Evolutionary conservation across 1,140 invertebrate genomes (phyloP), one percentile per base, ranked within the genome.

Genomic region (Thalassaphorura encarpata): DNA sequence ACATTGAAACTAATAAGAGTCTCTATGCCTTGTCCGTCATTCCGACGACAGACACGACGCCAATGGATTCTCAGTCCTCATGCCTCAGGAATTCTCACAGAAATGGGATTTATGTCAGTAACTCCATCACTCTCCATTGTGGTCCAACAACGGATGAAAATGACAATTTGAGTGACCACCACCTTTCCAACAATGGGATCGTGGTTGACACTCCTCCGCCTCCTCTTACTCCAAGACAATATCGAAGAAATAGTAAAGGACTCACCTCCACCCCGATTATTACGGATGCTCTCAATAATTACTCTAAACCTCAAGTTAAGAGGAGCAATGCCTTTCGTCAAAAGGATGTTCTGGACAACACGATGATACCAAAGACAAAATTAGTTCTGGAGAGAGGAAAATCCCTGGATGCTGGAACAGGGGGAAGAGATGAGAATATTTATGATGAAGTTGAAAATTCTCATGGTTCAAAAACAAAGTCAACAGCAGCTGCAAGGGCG

Each of bases 51-150:
- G 27, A 5, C 26, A 45, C 2, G 18, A 33, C 15, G 16, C 4
- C 15, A 26, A 39, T 11, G 19, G 26, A 47, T 11, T 27, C 23
- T 19, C 40, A 27, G 3, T 15, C 26, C 4, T 36, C 15, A n/a
- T 3, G 39, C 1, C 24, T 26, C 26, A 16, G 3, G 15, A 33
- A 55, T 23, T 56, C 42, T 42, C 16, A 52, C 31, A 13, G 61
- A 19, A 62, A 62, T 47, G 61, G 52, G n/a, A 63, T 63, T 49
- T 63, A 63, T 31, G 41, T 63, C 16, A 60, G 57, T 24, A 53
- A 59, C 28, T 52, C 56, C 1, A 29, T 56, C 19, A 53, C 49
- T 19, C 21, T 53, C 24, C 39, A 46, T 28, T 23, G 16, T 13
- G 51, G 46, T 39, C 40, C n/a, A 27, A 8, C 40, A 11, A 21